Percentiles rank a stretch among this genome's conserved stretches.
phyloP scores from a whole-genome alignment of 2,797 vertebrate species.

The Leuciscus waleckii region DNA sequence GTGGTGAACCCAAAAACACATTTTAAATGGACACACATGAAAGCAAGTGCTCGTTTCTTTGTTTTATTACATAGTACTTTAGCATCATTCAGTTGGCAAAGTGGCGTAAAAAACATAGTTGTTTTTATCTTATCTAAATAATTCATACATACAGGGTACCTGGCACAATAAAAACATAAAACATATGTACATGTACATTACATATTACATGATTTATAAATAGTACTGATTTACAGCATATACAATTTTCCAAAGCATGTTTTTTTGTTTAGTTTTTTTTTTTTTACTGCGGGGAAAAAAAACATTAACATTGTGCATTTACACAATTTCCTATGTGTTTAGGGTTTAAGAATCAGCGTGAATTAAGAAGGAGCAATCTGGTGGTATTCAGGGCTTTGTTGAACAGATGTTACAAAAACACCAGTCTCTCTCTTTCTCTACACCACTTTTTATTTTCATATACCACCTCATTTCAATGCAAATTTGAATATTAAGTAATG shows the following conservation, averaged over 20 bases:
- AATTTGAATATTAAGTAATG: slow-evolving; percentile 1
- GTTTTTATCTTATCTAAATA: slow-evolving; percentile 70
- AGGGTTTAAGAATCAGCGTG: neutral
- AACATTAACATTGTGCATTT: slow-evolving; percentile 52
- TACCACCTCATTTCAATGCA: neutral
- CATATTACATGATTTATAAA: slow-evolving; percentile 70
- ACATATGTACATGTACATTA: slow-evolving; percentile 67
- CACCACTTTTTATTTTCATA: slow-evolving; percentile 4
- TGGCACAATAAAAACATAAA: slow-evolving; percentile 68
- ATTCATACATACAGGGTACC: slow-evolving; percentile 66
- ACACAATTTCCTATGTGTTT: slow-evolving; percentile 40
- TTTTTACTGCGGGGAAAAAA: slow-evolving; percentile 46
- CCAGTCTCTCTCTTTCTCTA: neutral
- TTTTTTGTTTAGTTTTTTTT: slow-evolving; percentile 14
- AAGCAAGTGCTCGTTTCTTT: slow-evolving; percentile 47
- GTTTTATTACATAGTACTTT: slow-evolving; percentile 66
- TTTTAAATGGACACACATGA: slow-evolving; percentile 37
- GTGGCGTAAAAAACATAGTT: slow-evolving; percentile 71
- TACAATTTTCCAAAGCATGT: slow-evolving; percentile 60
- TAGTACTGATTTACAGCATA: slow-evolving; percentile 66
- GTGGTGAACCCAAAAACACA: slow-evolving; percentile 19
- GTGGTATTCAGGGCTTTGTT: neutral
- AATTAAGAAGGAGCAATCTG: slow-evolving; percentile 11
- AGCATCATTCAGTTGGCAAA: slow-evolving; percentile 69
- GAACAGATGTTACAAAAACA: slow-evolving; percentile 10